Evolutionary conservation across 2,888 invertebrate genomes (phyloP), one percentile per base, ranked within the genome.

Genomic region (Aphodius sticticus): DNA sequence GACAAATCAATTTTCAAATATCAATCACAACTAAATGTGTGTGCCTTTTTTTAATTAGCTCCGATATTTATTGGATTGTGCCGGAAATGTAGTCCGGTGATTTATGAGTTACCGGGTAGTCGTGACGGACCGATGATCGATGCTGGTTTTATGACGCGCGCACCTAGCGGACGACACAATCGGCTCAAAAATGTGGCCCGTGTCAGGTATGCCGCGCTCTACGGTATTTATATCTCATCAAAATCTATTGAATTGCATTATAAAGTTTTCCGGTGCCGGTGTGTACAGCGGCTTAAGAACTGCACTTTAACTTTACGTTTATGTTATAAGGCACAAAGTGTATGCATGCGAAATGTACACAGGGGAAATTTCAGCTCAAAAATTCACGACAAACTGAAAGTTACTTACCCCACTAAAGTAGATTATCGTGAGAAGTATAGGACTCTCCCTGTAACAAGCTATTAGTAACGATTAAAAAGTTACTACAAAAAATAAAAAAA

Each of bases 41-140:
- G 53, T 5, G 53, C 53, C 12, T 53, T 53, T 53, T 53, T 53
- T 53, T 53, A 53, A 53, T 53, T 53, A 53, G 53, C 9, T 12
- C 53, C 53, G 53, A 53, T 53, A 53, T 53, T 53, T 53, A 53
- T 53, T 53, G 53, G 53, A 53, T 53, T 53, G 53, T 53, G 53
- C 53, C 53, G 53, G 53, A 53, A 53, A 53, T 53, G 53, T 53
- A 53, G 53, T 53, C 53, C 7, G 6, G 53, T 53, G 53, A 53
- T 53, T 53, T 53, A 53, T 53, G 53, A 12, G 53, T 53, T 53
- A 12, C 53, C 12, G 53, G 53, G 53, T 53, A 53, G 53, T 53
- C 53, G 53, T 53, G 53, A 53, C 53, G 53, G 53, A 12, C 53
- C 53, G 53, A 53, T 53, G 53, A 53, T 53, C 53, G 53, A 53